phyloP scores from a whole-genome alignment of 2,113 vertebrate genomes.

The Pteruthius melanotis region DNA sequence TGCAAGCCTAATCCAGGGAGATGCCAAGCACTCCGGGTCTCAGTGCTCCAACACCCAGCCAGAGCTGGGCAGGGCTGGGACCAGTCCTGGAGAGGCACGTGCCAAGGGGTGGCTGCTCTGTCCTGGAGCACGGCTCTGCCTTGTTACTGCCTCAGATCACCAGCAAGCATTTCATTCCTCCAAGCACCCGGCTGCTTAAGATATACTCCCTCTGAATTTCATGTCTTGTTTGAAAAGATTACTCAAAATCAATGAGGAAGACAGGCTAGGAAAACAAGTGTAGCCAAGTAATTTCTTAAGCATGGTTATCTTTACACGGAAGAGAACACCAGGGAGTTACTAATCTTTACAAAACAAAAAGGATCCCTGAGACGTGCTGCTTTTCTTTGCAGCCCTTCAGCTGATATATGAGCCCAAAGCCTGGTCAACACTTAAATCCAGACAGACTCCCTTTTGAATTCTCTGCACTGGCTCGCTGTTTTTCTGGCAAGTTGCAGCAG shows the following conservation, averaged over 20 bases:
- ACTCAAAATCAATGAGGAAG: slow-evolving; percentile 43
- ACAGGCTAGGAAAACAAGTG: slow-evolving; percentile 29
- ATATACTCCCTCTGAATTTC: slow-evolving; percentile 20
- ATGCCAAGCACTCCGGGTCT: fast-evolving
- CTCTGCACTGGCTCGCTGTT: neutral
- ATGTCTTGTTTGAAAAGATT: slow-evolving; percentile 51
- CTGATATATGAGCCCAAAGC: slow-evolving; percentile 4
- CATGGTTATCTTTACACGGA: neutral
- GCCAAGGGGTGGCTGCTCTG: neutral
- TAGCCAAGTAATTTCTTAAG: slow-evolving; percentile 55
- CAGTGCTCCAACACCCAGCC: neutral
- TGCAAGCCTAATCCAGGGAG: neutral
- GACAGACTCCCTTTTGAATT: slow-evolving; percentile 12
- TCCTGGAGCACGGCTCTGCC: neutral
- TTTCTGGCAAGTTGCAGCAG: neutral
- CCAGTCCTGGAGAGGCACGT: fast-evolving
- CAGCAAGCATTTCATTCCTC: neutral
- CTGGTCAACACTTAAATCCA: slow-evolving; percentile 15
- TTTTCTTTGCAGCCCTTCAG: slow-evolving; percentile 8
- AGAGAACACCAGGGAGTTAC: slow-evolving; percentile 23
- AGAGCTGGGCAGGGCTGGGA: neutral
- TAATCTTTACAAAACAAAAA: slow-evolving; percentile 45
- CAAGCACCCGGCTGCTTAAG: neutral
- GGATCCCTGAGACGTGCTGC: neutral
- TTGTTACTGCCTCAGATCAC: neutral